Evolutionary conservation across 2,888 invertebrate species (phyloP), one percentile per base, ranked within the genome.

Genomic region (Zelleria hepariella): DNA sequence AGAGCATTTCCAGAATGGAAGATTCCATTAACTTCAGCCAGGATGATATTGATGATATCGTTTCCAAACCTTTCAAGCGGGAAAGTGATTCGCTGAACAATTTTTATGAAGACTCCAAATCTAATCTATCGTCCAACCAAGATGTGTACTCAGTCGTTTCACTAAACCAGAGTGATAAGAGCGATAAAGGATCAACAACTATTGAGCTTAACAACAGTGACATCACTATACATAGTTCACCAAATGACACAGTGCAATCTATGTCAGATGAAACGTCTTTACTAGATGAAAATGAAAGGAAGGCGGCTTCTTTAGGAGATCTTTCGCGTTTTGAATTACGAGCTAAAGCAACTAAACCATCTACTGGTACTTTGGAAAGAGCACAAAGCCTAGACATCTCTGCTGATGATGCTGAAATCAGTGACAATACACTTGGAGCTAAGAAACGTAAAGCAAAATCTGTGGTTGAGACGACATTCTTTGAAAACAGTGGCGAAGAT

Each of bases 321-420:
- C 80, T 95, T 57, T 94, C 94, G 0, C 92, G 93, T 72, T 92
- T 95, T 62, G 86, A 89, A 69, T 62, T 86, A 8, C 76, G 84
- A 67, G 65, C 86, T 48, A 87, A 84, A 64, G 72, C 83, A 23
- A 88, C 74, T 64, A 84, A 87, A 62, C 86, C 89, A 7, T 75
- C 90, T 2, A 81, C 89, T 2, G 92, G 92, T 2, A 93, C 92
- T 8, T 76, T 94, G 59, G 95, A 95, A 80, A 87, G 95, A 63
- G 95, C 95, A 0, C 94, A 95, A 73, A 95, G 95, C 68, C 82
- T 95, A 52, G 95, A 95, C 65, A 93, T 94, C 76, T 93, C 93
- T 57, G 84, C 83, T 5, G 89, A 89, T 62, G 89, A 89, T 64
- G 76, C 72, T n/a, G 89, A 88, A 67, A 80, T 78, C 55, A 77